These are phyloP conservation scores for Phylloscopus trochilus DNA, from an alignment of 2,113 vertebrate species.

Conservation along the genomic window DNA sequence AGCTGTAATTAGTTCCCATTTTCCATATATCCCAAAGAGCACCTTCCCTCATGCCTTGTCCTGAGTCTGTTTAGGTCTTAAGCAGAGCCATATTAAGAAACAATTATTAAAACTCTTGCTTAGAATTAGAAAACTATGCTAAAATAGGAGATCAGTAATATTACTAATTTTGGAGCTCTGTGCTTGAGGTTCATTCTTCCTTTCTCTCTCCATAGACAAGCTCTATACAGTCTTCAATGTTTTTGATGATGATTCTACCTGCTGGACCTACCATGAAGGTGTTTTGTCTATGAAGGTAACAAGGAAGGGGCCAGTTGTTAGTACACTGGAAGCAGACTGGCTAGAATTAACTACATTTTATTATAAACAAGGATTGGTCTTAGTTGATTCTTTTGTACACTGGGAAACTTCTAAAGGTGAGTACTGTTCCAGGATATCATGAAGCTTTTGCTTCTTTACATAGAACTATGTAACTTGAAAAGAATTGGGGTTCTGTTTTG, in stretches of 20 bases:
- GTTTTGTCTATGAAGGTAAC: slow-evolving; percentile 88
- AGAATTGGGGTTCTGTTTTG: neutral
- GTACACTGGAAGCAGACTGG: slow-evolving; percentile 93
- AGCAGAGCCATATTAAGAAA: neutral
- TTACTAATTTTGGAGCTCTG: neutral
- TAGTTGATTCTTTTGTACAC: slow-evolving; percentile 92
- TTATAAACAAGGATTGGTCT: slow-evolving; percentile 91
- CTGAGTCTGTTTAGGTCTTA: neutral
- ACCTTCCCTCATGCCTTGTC: neutral
- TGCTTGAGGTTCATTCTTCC: neutral
- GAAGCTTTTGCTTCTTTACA: neutral
- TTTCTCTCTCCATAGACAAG: slow-evolving; percentile 68
- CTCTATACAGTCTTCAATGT: slow-evolving; percentile 88
- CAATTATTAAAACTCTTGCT: neutral
- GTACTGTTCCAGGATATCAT: neutral
- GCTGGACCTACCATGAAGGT: slow-evolving; percentile 90
- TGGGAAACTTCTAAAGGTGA: slow-evolving; percentile 93
- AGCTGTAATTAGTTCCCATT: neutral
- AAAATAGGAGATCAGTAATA: neutral
- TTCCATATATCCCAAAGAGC: neutral
- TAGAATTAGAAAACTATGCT: neutral
- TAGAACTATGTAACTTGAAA: neutral
- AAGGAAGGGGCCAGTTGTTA: slow-evolving; percentile 88
- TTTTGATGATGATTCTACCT: slow-evolving; percentile 78
- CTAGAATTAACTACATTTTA: slow-evolving; percentile 91